Evolutionary conservation across 2,888 invertebrate species (phyloP).

Genomic region (Gisinianus flammeolus): DNA sequence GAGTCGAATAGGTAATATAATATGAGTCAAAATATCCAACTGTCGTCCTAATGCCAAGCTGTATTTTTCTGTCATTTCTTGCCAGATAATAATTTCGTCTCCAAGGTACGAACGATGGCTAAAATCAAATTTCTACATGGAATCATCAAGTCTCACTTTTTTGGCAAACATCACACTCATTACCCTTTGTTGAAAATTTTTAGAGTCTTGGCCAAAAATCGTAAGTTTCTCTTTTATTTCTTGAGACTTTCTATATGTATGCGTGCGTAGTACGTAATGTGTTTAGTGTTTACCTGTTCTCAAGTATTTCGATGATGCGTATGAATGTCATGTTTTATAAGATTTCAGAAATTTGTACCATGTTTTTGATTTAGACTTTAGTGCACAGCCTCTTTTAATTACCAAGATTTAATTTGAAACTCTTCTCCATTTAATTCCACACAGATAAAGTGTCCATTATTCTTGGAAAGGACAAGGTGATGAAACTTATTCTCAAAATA

Average conservation of each 20-base stretch:
- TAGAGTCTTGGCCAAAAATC: slow-evolving; percentile 49
- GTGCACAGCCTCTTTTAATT: too few species aligned
- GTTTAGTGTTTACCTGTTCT: background rate
- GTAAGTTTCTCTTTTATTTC: slow-evolving; percentile 37
- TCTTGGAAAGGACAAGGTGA: slow-evolving; percentile 69
- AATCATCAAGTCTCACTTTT: slow-evolving; percentile 67
- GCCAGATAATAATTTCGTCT: slow-evolving; percentile 69
- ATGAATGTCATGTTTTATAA: background rate
- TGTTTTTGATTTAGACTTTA: too few species aligned
- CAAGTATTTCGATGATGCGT: background rate
- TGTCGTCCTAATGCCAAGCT: background rate
- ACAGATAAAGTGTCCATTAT: slow-evolving; percentile 62
- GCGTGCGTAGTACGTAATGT: background rate
- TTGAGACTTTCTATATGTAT: background rate
- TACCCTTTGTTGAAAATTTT: slow-evolving; percentile 55
- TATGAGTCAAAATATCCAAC: too few species aligned
- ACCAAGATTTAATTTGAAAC: background rate
- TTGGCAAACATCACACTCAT: slow-evolving; percentile 46
- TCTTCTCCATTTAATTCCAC: too few species aligned
- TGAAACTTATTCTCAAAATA: slow-evolving; percentile 68
- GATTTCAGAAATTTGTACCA: background rate
- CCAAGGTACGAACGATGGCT: slow-evolving; percentile 70
- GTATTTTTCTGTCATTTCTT: slow-evolving; percentile 43
- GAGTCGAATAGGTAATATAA: background rate
- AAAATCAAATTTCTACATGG: slow-evolving; percentile 69